Evolutionary conservation across 2,113 vertebrate genomes (phyloP).

Genomic region (Pluvianellus socialis): DNA sequence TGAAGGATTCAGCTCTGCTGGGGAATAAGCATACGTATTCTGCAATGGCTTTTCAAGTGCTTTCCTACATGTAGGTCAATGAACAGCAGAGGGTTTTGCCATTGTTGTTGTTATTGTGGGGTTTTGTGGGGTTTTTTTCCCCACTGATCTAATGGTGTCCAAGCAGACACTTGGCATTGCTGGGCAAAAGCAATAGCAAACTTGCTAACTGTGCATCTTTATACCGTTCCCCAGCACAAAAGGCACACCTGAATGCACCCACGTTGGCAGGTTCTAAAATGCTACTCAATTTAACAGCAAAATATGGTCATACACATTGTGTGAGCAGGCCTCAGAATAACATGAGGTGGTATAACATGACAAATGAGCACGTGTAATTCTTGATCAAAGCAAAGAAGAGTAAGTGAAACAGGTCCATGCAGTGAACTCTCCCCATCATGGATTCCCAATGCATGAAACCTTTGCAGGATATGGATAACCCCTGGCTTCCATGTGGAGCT

Average conservation of each 20-base stretch:
- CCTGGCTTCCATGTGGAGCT: not conserved
- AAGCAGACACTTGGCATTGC: not conserved
- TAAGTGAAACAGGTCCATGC: not conserved
- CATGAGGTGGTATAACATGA: not conserved
- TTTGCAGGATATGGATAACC: not conserved
- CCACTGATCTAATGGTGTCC: not conserved
- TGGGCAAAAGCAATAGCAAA: not conserved
- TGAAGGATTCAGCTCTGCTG: not conserved
- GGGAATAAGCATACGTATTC: not conserved
- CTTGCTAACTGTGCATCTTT: not conserved
- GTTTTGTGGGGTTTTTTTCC: not conserved
- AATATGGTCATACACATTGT: not conserved
- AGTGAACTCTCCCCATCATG: not conserved
- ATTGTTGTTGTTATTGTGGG: not conserved
- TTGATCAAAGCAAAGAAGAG: not conserved
- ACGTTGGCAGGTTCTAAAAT: not conserved
- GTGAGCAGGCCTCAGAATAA: not conserved
- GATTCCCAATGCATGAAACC: not conserved
- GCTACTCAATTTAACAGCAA: not conserved
- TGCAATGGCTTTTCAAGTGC: not conserved
- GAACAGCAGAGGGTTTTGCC: not conserved
- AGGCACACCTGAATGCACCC: not conserved
- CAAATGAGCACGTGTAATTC: not conserved
- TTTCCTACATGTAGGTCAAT: not conserved
- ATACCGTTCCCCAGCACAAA: not conserved